Percentiles rank a stretch among this genome's conserved stretches.
These are phyloP conservation scores for Hydriomena furcata DNA, from an alignment of 2,888 invertebrate species.

Conservation along the genomic window DNA sequence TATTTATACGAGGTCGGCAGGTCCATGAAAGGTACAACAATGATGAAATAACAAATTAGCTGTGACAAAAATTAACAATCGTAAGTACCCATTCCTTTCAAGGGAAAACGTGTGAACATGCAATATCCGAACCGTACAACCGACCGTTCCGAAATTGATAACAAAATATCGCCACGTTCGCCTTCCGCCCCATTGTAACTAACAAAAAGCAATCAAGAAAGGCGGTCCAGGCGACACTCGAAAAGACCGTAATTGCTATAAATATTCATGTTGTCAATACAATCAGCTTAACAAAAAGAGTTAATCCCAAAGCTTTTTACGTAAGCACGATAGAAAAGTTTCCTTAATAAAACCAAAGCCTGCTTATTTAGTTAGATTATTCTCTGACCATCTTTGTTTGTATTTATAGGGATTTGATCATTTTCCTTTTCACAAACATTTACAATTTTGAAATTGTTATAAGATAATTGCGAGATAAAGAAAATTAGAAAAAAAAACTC, in stretches of 20 bases:
- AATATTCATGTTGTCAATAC: conserved; percentile 40
- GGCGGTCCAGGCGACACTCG: conserved; percentile 21
- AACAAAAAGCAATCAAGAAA: conserved; percentile 36
- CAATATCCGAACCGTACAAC: conserved; percentile 51
- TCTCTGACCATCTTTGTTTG: neutral
- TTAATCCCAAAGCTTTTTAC: conserved; percentile 35
- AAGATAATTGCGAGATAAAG: no score
- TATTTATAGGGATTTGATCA: no score
- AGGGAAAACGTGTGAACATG: conserved; percentile 49
- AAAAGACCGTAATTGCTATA: conserved; percentile 37
- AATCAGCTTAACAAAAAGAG: conserved; percentile 39
- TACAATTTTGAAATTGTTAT: no score
- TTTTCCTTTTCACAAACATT: no score
- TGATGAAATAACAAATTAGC: neutral
- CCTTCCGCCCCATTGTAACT: conserved; percentile 8
- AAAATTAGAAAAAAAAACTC: no score
- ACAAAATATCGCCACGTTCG: conserved; percentile 37
- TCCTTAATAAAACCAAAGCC: conserved; percentile 25
- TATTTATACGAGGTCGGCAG: no score
- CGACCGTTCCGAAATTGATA: conserved; percentile 43
- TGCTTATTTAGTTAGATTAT: conserved; percentile 24
- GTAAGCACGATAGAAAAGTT: conserved; percentile 28
- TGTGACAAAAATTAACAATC: conserved; percentile 5
- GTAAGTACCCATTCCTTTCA: conserved; percentile 18
- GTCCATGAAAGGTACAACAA: no score